Conservation (phyloP, 1,140 invertebrate genomes). For the Hermetia illucens region DNA sequence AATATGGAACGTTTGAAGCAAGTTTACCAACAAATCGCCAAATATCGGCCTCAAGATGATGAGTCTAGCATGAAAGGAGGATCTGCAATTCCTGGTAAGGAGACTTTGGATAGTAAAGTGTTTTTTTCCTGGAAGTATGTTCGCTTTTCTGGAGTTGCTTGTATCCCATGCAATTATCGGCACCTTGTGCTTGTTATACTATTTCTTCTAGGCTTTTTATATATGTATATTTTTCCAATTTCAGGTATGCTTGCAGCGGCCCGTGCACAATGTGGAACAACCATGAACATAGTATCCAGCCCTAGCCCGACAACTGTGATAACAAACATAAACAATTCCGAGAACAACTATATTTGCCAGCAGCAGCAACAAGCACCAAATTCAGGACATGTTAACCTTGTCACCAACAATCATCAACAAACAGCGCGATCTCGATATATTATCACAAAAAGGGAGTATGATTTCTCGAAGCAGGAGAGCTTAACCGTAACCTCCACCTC, state of each 20-base stretch:
- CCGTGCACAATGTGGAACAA: too few relatives aligned
- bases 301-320: conserved; percentile 3
- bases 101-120: background rate
- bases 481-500: background rate
- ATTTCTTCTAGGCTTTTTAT: background rate
- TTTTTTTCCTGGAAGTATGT: background rate
- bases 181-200: background rate
- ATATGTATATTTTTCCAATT: background rate
- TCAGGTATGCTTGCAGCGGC: too few relatives aligned
- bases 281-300: too few relatives aligned
- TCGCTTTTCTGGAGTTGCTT: background rate
- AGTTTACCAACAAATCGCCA: conserved; percentile 66
- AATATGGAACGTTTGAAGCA: conserved; percentile 82
- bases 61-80: background rate
- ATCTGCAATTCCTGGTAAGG: background rate
- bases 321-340: conserved; percentile 2
- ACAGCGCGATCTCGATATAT: background rate
- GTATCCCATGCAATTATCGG: background rate
- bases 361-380: background rate
- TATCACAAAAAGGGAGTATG: too few relatives aligned
- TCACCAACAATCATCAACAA: background rate
- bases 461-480: background rate
- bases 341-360: background rate
- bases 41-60: conserved; percentile 29
- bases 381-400: background rate